Conservation (phyloP, 2,797 vertebrate genomes). For the Psittacula echo region DNA sequence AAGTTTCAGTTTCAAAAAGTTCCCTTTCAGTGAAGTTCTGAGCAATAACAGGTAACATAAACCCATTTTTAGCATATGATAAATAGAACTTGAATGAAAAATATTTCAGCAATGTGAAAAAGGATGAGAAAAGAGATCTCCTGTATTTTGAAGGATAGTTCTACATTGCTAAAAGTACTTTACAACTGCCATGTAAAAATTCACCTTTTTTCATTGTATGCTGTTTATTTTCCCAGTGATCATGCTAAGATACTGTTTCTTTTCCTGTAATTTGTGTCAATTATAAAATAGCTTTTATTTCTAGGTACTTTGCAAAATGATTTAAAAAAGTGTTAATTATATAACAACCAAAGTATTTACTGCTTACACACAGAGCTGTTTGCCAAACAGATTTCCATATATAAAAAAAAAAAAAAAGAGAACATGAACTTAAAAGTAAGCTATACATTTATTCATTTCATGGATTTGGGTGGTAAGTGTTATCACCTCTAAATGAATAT, state of each 20-base stretch:
- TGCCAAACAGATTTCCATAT: neutral
- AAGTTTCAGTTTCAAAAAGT: neutral
- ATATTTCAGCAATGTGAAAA: neutral
- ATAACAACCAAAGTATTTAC: neutral
- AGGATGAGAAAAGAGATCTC: neutral
- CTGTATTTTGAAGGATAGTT: neutral
- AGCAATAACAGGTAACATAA: neutral
- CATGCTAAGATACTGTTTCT: neutral
- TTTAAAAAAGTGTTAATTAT: neutral
- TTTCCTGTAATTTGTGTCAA: neutral
- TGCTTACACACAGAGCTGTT: neutral
- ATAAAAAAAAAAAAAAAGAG: neutral
- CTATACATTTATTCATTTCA: neutral
- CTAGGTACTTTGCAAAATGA: neutral
- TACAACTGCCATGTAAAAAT: neutral
- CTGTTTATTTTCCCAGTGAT: neutral
- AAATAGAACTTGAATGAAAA: neutral
- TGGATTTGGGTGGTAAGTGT: neutral
- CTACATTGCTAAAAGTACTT: neutral
- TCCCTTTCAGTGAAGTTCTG: neutral
- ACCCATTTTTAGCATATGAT: neutral
- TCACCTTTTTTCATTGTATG: neutral
- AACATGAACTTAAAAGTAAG: neutral
- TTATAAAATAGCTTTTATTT: slow-evolving; percentile 12
- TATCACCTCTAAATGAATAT: neutral